A percentile compares a stretch with the other conserved stretches of the same genome.
Conservation (phyloP, 2,888 invertebrate genomes). For the Monochamus alternatus region DNA sequence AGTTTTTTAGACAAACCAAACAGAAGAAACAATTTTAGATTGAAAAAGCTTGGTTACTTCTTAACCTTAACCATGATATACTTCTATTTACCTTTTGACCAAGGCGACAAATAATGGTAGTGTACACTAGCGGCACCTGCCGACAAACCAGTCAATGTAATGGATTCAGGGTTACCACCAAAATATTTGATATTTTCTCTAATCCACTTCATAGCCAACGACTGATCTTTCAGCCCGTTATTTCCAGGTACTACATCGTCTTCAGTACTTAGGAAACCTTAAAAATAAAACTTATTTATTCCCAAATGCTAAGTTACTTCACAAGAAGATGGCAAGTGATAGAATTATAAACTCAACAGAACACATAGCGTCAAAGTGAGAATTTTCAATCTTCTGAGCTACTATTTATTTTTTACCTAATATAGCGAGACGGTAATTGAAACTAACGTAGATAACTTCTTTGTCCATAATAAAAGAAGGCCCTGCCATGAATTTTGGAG, state of each 20-base stretch:
- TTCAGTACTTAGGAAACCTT: constrained; percentile 67
- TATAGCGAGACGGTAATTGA: constrained; percentile 65
- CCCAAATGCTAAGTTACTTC: too few species aligned
- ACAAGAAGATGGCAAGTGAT: too few species aligned
- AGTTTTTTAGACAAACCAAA: too few species aligned
- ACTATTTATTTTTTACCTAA: constrained; percentile 58
- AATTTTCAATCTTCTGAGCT: too few species aligned
- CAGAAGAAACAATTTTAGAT: too few species aligned
- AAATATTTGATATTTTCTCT: constrained; percentile 65
- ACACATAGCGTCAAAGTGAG: too few species aligned
- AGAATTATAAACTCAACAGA: too few species aligned
- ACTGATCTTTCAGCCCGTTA: constrained; percentile 68
- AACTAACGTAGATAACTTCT: constrained; percentile 64
- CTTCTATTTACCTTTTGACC: constrained; percentile 60
- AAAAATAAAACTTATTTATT: constrained; percentile 12
- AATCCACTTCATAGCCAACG: constrained; percentile 65
- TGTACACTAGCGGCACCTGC: constrained; percentile 68
- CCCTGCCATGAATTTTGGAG: constrained; percentile 68
- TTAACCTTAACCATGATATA: too few species aligned
- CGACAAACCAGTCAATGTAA: constrained; percentile 66
- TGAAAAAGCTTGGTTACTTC: too few species aligned
- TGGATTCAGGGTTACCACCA: constrained; percentile 67
- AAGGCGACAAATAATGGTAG: constrained; percentile 65
- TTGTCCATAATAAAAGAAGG: constrained; percentile 68
- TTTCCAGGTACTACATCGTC: constrained; percentile 66